These are phyloP conservation scores for Heliconius hermathena DNA, from an alignment of 1,140 invertebrate species.

Conservation along the genomic window DNA sequence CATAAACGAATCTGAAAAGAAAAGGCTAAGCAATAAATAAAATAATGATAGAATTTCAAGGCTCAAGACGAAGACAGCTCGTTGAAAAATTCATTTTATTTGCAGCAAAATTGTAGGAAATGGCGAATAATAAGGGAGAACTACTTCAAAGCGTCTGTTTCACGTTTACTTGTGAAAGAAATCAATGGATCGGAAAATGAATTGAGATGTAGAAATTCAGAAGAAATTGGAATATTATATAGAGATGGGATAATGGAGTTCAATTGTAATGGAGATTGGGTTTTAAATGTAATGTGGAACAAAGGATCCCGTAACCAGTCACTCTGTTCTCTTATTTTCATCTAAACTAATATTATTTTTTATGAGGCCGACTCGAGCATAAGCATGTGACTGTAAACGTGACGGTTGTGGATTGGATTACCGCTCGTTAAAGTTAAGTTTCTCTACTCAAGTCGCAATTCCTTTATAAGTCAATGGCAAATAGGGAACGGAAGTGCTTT, in stretches of 20 bases:
- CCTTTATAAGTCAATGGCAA: no score
- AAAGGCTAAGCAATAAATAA: constrained; percentile 13
- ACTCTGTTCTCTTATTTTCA: background rate
- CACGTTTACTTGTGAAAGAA: constrained; percentile 39
- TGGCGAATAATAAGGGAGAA: constrained; percentile 35
- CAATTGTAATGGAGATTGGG: background rate
- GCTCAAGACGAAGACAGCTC: constrained; percentile 16
- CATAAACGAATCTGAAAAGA: background rate
- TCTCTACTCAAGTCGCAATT: no score
- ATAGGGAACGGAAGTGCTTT: no score
- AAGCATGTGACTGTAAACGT: no score
- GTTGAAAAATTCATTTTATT: constrained; percentile 35
- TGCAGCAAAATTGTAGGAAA: constrained; percentile 33
- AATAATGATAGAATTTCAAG: constrained; percentile 20
- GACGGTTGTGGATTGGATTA: no score
- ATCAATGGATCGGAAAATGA: constrained; percentile 43
- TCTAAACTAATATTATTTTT: background rate
- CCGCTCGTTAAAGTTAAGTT: no score
- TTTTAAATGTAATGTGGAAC: background rate
- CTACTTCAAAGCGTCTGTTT: constrained; percentile 37
- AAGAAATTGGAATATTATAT: constrained; percentile 23
- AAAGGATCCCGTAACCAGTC: background rate
- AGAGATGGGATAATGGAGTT: background rate
- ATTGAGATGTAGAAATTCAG: constrained; percentile 27
- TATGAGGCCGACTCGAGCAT: no score